Base-by-base conservation (phyloP, 2,113 vertebrate species). In the Okapia johnstoni region DNA sequence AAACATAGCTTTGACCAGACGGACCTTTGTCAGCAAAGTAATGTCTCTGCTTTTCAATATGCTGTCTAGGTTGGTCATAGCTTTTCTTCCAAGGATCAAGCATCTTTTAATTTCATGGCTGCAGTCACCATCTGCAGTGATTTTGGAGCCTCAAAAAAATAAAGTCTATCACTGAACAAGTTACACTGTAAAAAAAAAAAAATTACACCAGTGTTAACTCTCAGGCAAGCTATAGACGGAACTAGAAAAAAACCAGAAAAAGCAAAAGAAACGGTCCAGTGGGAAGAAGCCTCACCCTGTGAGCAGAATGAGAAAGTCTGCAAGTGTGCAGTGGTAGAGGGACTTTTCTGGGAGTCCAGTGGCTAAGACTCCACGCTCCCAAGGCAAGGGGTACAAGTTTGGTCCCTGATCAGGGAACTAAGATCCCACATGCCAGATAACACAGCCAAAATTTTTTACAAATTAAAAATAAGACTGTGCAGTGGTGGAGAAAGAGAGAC, bases 111-210 rank as follows among this genome's bases (percentile, higher is more conserved):
- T 70, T 40, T 40, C n/a, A 40, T 70, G 66, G 66, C 66, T 70
- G 19, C 66, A 70, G 66, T 70, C 66, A 70, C n/a, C 66, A 40
- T 70, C 66, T 70, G n/a, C 66, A 40, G 66, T 70, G n/a, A 70
- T 40, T 70, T 40, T 23, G 66, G 21, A 70, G n/a, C n/a, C n/a
- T 8, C 9, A 0, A 0, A 23, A 23, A 70, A 70, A 40, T 70
- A 70, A 70, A 70, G n/a, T 40, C 19, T 70, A n/a, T 36, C 33
- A 11, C 17, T 70, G 30, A 92, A 70, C 61, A 33, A 16, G 7
- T 50, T 54, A n/a, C 92, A 30, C n/a, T 84, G 30, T 33, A n/a
- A 66, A 66, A 63, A 70, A 55, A 90, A 86, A 66, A 94, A 48
- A 43, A 21, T 4, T 19, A 85, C 1, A 90, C 6, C 16, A 17